Evolutionary conservation across 2,888 invertebrate species (phyloP), one percentile per base, ranked within the genome.

Genomic region (Epistrophella euchroma): DNA sequence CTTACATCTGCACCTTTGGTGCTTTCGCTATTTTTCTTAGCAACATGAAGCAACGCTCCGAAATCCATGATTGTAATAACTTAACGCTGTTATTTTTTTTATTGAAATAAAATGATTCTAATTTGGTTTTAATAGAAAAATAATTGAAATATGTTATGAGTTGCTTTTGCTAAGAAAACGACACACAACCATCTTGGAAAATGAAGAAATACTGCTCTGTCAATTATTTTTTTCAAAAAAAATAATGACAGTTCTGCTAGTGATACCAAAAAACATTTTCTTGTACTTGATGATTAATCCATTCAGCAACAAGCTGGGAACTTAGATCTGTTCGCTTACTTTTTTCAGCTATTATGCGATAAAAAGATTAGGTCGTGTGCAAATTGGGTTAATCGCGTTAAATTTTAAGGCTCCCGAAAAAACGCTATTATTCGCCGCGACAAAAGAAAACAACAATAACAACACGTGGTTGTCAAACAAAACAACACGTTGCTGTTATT

Each of bases 41-140:
- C 95, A 66, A 93, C 94, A 89, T 94, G 94, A 81, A 95, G 89
- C 68, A 95, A 89, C 13, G 93, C 92, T 58, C 94, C 94, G 89
- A 95, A 95, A 93, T 95, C 95, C 95, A 95, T 92, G 19, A 4
- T 47, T 58, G 7, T 9, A 1, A 2, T 4, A 32, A 15, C 10
- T 50, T 19, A 28, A n/a, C 40, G 4, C 43, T 62, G 11, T n/a
- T 50, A 10, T 10, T 56, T 25, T 37, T 43, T 13, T 73, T 13
- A 37, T 55, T 2, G 56, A 25, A 55, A 56, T 43, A 19, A 40
- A 40, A 25, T 55, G 7, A n/a, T 19, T 73, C 52, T 55, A 11
- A 50, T 32, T 70, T 11, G 15, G 2, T 78, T 86, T 86, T 82
- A 73, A 82, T 88, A 80, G 79, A 75, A 81, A 87, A 78, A 58